A percentile compares a stretch with the other conserved stretches of the same genome.
Evolutionary conservation across 2,797 vertebrate genomes (phyloP).

Genomic region (Pseudopleuronectes americanus): DNA sequence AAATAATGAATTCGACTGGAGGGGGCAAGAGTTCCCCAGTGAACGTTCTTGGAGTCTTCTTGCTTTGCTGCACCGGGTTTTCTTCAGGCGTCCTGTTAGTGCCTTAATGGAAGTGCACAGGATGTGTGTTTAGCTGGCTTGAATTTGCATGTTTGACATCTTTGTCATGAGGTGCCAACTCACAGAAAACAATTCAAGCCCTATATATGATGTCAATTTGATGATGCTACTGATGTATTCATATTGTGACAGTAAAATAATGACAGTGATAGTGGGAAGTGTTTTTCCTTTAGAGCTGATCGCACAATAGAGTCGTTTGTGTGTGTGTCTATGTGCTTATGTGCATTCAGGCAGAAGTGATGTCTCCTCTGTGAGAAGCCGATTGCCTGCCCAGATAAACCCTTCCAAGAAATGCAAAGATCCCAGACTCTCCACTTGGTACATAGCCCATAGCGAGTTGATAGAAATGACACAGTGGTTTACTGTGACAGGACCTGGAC

Average conservation of each 20-base stretch:
- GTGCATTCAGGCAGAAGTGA: background rate
- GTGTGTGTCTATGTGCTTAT: background rate
- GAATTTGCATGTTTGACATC: conserved; percentile 31
- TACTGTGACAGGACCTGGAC: conserved; percentile 23
- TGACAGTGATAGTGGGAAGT: background rate
- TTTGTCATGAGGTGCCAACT: conserved; percentile 12
- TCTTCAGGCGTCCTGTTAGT: conserved; percentile 26
- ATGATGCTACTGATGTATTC: background rate
- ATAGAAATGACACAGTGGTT: conserved; percentile 15
- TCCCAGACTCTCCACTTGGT: conserved; percentile 3
- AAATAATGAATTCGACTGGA: conserved; percentile 31
- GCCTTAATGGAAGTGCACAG: conserved; percentile 25
- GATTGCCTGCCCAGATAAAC: conserved; percentile 20
- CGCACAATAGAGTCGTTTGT: background rate
- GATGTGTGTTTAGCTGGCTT: conserved; percentile 18
- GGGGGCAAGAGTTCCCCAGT: conserved; percentile 30
- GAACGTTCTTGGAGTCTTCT: conserved; percentile 34
- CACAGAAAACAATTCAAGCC: too few relatives aligned
- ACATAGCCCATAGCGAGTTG: background rate
- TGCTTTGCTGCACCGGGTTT: conserved; percentile 24
- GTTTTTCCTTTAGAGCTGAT: background rate
- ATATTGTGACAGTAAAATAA: background rate
- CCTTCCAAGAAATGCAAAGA: conserved; percentile 4
- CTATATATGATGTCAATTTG: background rate
- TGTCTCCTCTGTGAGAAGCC: background rate